Conservation (phyloP, 2,888 invertebrate genomes). For the Chloroclysta siterata region DNA sequence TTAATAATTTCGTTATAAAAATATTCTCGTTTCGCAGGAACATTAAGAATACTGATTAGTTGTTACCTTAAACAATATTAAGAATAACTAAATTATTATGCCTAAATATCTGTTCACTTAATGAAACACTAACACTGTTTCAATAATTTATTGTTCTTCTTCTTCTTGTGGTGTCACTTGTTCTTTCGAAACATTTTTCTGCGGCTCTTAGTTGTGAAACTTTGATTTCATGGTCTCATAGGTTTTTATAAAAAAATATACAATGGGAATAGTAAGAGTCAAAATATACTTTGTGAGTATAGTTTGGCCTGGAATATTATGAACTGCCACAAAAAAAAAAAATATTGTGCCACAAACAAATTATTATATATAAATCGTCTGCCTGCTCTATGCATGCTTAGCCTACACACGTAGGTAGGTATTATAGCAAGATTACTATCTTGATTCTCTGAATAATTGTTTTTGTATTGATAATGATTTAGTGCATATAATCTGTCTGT, state of each 20-base stretch:
- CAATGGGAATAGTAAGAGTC: background rate
- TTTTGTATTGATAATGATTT: conserved; percentile 45
- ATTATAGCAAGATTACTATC: conserved; percentile 38
- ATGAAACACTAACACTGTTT: conserved; percentile 5
- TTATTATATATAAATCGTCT: conserved; percentile 9
- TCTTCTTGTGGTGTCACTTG: no score
- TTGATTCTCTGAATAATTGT: conserved; percentile 44
- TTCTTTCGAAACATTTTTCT: background rate
- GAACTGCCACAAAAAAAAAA: background rate
- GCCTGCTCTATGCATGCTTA: conserved; percentile 1
- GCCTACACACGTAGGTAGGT: background rate
- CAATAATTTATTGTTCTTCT: background rate
- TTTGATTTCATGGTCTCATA: background rate
- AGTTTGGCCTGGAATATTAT: background rate
- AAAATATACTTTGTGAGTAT: background rate
- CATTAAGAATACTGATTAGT: conserved; percentile 31
- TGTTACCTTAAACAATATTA: conserved; percentile 25
- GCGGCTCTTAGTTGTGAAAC: background rate
- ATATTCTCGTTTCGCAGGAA: conserved; percentile 5
- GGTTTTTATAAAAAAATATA: background rate
- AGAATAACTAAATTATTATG: conserved; percentile 17
- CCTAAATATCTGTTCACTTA: no score
- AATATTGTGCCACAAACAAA: conserved; percentile 8
- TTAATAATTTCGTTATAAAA: conserved; percentile 22
- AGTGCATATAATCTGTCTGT: conserved; percentile 47